Conservation (phyloP, 2,888 invertebrate species). For the Drosophila macrospina region DNA sequence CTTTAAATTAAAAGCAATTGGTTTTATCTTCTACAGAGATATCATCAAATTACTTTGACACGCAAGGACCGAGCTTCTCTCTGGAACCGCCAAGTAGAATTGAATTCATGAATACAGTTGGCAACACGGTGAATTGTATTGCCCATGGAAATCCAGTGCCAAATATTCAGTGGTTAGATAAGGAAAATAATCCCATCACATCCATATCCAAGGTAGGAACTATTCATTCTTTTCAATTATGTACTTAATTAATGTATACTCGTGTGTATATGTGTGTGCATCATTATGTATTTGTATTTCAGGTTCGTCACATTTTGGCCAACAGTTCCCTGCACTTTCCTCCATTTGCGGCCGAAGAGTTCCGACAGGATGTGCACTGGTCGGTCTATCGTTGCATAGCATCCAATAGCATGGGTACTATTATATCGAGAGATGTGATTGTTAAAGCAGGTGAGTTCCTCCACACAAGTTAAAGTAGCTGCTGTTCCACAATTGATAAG, state of each 20-base stretch:
- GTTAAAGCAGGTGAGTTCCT: conserved; percentile 86
- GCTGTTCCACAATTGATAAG: background rate
- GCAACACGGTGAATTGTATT: conserved; percentile 86
- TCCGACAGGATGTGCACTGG: conserved; percentile 87
- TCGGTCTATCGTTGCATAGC: conserved; percentile 87
- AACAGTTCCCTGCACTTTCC: conserved; percentile 87
- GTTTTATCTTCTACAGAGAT: conserved; percentile 61
- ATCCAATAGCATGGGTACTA: conserved; percentile 86
- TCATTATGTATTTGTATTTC: background rate
- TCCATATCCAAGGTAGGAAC: conserved; percentile 85
- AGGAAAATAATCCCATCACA: conserved; percentile 86
- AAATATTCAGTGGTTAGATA: conserved; percentile 87
- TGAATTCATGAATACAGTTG: conserved; percentile 87
- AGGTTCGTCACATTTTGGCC: conserved; percentile 86
- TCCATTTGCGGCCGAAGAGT: conserved; percentile 87
- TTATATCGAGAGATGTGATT: conserved; percentile 86
- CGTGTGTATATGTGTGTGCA: background rate
- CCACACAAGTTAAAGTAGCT: background rate
- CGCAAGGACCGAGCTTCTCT: conserved; percentile 87
- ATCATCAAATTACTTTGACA: conserved; percentile 86
- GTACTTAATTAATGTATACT: background rate
- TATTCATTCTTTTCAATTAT: background rate
- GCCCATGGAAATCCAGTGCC: conserved; percentile 87
- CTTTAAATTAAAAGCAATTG: conserved; percentile 20
- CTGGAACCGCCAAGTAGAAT: conserved; percentile 86